Evolutionary conservation across 1,140 invertebrate genomes (phyloP).

Genomic region (Zaprionus gabonicus): DNA sequence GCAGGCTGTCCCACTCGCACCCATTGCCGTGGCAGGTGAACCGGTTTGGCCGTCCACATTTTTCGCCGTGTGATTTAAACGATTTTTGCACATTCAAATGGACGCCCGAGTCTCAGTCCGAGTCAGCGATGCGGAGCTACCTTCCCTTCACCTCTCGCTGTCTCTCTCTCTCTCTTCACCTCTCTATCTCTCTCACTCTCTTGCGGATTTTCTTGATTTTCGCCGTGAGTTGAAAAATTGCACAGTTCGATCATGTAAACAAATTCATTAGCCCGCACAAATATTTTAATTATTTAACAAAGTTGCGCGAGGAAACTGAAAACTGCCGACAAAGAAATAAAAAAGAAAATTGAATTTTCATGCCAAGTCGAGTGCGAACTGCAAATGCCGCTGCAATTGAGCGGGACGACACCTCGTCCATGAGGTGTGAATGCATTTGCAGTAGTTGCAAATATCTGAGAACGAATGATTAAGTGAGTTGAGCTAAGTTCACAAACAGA

Average conservation of each 20-base stretch:
- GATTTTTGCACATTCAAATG: constrained; percentile 66
- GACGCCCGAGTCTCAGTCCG: constrained; percentile 40
- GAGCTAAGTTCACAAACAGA: background rate
- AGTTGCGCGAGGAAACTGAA: constrained; percentile 32
- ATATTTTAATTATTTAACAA: constrained; percentile 79
- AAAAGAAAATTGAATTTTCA: background rate
- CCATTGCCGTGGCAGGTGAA: constrained; percentile 36
- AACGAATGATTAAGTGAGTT: background rate
- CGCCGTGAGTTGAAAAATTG: constrained; percentile 69
- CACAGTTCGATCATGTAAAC: constrained; percentile 79
- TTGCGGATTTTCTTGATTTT: constrained; percentile 67
- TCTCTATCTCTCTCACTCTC: constrained; percentile 4
- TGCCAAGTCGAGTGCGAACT: constrained; percentile 4
- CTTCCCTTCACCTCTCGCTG: background rate
- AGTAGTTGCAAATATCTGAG: background rate
- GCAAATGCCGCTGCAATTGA: constrained; percentile 3
- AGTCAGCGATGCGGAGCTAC: constrained; percentile 19
- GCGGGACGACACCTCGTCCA: constrained; percentile 1
- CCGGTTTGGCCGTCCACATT: constrained; percentile 66
- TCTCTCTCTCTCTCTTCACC: background rate
- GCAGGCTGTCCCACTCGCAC: constrained; percentile 56
- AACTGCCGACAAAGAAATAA: background rate
- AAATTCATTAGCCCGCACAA: constrained; percentile 77
- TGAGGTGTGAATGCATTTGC: background rate
- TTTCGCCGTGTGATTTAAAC: constrained; percentile 76